Percentiles rank a stretch among this genome's conserved stretches.
phyloP scores from a whole-genome alignment of 2,888 invertebrate species.

The Hoplodrina ambigua region DNA sequence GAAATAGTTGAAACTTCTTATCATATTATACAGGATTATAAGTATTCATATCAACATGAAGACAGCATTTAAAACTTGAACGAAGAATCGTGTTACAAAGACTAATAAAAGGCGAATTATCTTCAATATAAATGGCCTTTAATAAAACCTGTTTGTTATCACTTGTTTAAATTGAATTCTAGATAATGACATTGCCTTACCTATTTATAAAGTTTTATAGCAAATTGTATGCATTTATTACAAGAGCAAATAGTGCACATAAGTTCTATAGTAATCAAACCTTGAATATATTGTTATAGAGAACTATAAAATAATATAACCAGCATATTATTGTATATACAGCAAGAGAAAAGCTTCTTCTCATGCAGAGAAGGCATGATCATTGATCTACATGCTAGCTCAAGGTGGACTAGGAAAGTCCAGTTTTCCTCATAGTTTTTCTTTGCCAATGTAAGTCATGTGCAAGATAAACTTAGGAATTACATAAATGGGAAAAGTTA shows the following conservation, averaged over 20 bases:
- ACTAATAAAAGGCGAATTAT: not conserved
- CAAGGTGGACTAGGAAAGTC: too few relatives aligned
- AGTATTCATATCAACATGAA: conserved; percentile 5
- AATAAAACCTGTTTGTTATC: conserved; percentile 21
- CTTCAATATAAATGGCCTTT: conserved; percentile 1
- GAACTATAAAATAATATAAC: not conserved
- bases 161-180: not conserved
- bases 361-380: too few relatives aligned
- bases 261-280: not conserved
- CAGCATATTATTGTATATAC: too few relatives aligned
- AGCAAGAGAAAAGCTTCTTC: too few relatives aligned
- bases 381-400: too few relatives aligned
- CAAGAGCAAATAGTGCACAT: not conserved
- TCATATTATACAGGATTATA: not conserved
- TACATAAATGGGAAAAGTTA: too few relatives aligned
- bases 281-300: conserved; percentile 1
- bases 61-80: conserved; percentile 3
- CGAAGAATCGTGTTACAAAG: not conserved
- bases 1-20: not conserved
- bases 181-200: conserved; percentile 4
- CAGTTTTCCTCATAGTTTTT: too few relatives aligned
- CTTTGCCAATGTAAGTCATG: too few relatives aligned
- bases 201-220: not conserved
- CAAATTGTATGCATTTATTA: not conserved
- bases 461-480: too few relatives aligned